These are phyloP conservation scores for Caenorhabditis doughertyi DNA, from an alignment of 2,888 invertebrate species.

Conservation along the genomic window DNA sequence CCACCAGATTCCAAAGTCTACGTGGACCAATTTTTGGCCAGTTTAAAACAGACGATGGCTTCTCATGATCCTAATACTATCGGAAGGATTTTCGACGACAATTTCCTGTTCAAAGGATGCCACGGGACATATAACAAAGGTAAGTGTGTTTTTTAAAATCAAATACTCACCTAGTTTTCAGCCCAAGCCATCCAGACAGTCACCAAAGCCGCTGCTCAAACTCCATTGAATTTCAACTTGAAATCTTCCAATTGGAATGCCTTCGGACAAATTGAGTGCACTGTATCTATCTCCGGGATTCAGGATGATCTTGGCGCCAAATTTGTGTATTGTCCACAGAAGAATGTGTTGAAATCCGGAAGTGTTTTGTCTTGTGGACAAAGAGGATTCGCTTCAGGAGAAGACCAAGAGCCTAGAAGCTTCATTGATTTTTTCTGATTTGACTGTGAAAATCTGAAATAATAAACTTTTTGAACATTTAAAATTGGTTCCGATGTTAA, in stretches of 20 bases:
- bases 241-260: not conserved
- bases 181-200: not conserved
- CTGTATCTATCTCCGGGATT: not conserved
- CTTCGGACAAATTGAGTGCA: conserved; percentile 14
- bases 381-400: too few relatives aligned
- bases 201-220: not conserved
- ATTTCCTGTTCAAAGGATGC: conserved; percentile 4
- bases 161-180: not conserved
- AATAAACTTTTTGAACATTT: too few relatives aligned
- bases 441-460: too few relatives aligned
- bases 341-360: conserved; percentile 1
- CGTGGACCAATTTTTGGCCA: not conserved
- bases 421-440: too few relatives aligned
- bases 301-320: not conserved
- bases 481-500: too few relatives aligned
- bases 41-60: not conserved
- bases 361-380: not conserved
- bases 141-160: not conserved
- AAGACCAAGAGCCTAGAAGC: too few relatives aligned
- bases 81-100: not conserved
- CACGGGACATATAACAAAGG: not conserved
- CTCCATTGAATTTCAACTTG: not conserved
- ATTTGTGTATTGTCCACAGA: conserved; percentile 2
- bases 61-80: not conserved
- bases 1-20: too few relatives aligned